These are phyloP conservation scores for Oplegnathus fasciatus DNA, from an alignment of 2,113 vertebrate species.

Conservation along the genomic window DNA sequence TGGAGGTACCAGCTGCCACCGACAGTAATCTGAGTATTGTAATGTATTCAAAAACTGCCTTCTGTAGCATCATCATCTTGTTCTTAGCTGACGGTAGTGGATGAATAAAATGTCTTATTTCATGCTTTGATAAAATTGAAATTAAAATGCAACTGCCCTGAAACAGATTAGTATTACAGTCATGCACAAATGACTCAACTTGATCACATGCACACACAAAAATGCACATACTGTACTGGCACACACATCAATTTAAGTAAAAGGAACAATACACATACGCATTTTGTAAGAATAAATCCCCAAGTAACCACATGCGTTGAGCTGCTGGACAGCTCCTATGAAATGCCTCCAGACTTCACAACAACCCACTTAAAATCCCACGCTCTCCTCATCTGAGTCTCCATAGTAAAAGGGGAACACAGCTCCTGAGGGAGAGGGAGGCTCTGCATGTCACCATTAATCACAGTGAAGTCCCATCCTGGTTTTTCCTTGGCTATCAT, in stretches of 20 bases:
- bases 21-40: neutral
- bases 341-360: conserved; percentile 4
- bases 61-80: neutral
- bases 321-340: neutral
- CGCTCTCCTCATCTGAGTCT: neutral
- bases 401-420: neutral
- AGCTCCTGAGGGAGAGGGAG: conserved; percentile 12
- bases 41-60: neutral
- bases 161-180: neutral
- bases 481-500: neutral
- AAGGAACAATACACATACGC: neutral
- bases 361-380: conserved; percentile 10
- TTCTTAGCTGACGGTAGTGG: neutral
- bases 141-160: neutral
- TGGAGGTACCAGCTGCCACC: no score
- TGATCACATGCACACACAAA: neutral
- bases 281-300: neutral
- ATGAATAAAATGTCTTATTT: neutral
- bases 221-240: neutral
- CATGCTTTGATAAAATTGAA: conserved; percentile 2
- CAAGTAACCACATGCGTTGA: no score
- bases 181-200: neutral
- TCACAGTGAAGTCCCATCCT: conserved; percentile 27
- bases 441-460: conserved; percentile 37
- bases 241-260: neutral